These are phyloP conservation scores for Trichonephila inaurata DNA, from an alignment of 1,140 invertebrate species.

Conservation along the genomic window DNA sequence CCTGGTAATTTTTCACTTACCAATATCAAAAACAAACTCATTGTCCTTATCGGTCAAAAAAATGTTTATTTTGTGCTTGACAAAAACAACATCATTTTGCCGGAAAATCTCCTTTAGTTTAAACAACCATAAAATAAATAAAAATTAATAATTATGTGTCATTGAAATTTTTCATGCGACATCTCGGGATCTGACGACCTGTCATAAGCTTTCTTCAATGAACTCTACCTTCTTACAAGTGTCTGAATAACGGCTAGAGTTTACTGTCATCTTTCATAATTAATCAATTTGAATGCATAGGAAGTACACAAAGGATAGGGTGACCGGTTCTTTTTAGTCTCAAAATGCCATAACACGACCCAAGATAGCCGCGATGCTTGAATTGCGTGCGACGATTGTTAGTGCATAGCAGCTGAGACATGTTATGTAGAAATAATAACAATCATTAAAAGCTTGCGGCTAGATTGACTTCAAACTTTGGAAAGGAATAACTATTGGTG, in stretches of 20 bases:
- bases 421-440: slow-evolving; percentile 51
- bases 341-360: not conserved
- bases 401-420: slow-evolving; percentile 16
- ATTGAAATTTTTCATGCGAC: not conserved
- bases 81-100: not conserved
- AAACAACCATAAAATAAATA: not conserved
- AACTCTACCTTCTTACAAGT: not conserved
- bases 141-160: not conserved
- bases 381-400: slow-evolving; percentile 56
- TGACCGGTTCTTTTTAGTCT: slow-evolving; percentile 28
- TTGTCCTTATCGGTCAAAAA: too few species aligned
- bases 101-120: not conserved
- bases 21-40: too few species aligned
- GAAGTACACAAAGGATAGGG: slow-evolving; percentile 33
- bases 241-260: not conserved
- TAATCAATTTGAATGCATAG: slow-evolving; percentile 55
- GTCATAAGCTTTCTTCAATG: not conserved
- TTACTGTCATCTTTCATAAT: slow-evolving; percentile 29
- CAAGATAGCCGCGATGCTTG: slow-evolving; percentile 1
- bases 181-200: not conserved
- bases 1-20: too few species aligned
- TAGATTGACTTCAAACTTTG: slow-evolving; percentile 21
- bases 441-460: slow-evolving; percentile 26
- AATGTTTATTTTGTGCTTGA: not conserved
- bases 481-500: not conserved